These are phyloP conservation scores for Coelinius sp. DNA, from an alignment of 2,888 invertebrate species.

Conservation along the genomic window DNA sequence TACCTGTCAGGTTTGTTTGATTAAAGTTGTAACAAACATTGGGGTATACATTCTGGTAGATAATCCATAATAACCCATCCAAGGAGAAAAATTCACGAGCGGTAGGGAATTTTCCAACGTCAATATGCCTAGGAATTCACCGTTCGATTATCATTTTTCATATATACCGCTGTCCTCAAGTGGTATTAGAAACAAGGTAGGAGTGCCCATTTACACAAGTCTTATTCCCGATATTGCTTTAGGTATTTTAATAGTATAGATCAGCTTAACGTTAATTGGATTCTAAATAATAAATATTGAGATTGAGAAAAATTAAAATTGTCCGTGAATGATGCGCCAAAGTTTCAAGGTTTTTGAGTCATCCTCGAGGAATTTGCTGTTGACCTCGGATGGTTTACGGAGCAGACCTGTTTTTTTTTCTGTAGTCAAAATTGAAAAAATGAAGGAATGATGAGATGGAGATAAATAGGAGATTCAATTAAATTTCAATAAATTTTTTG, in stretches of 20 bases:
- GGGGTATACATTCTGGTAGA: neutral
- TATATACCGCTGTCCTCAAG: neutral
- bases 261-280: neutral
- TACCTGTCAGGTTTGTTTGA: neutral
- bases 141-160: slow-evolving; percentile 1
- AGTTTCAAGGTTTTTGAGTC: neutral
- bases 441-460: neutral
- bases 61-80: neutral
- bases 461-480: too few species aligned
- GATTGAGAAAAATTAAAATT: neutral
- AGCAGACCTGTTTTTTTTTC: too few species aligned
- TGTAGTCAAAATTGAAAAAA: too few species aligned
- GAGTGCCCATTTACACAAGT: neutral
- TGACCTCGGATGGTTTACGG: too few species aligned
- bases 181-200: neutral
- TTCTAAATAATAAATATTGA: neutral
- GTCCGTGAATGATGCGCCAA: neutral
- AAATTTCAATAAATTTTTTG: too few species aligned
- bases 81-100: neutral
- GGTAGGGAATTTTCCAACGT: neutral
- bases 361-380: neutral
- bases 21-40: neutral
- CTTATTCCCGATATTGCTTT: neutral
- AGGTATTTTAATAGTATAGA: neutral
- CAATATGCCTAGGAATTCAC: neutral